Base-by-base conservation (phyloP, 2,888 invertebrate species). In the Xylocampa areola region DNA sequence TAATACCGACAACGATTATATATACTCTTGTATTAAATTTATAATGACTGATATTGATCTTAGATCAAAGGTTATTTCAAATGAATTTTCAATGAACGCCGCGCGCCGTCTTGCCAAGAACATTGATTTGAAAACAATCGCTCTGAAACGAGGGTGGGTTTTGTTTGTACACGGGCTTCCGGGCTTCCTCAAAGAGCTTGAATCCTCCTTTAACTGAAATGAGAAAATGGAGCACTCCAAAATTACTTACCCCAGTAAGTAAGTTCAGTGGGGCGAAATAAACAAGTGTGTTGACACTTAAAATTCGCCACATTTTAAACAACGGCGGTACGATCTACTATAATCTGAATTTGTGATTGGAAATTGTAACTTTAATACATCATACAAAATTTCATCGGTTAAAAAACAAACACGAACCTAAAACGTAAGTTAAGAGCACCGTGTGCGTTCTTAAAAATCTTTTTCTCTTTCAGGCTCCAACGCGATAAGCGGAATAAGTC, bases 151-250 rank as follows among this genome's bases (percentile, higher is more conserved):
- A 7, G 40, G 36, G 36, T 32, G 25, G 11, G 29, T 21, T 27
- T 32, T 39, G 52, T 30, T 59, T 45, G 30, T 25, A 25, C 8
- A 2, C 25, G 25, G 25, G 25, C 5, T 25, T 25, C 25, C 25
- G 25, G 25, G 25, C 5, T 25, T 25, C 25, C 25, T 17, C 41
- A 40, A 50, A 44, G 49, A 49, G 33, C 45, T 43, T 40, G 5
- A 33, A 14, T 23, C 23, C 35, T n/a, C 51, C 33, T 41, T 14
- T 29, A 43, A 37, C 27, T 37, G 33, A 50, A 43, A 52, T 48
- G 52, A 50, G 53, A 50, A 57, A 58, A 53, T 58, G 45, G 49
- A 45, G 52, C 54, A 32, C 35, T 55, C 23, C 13, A 30, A 50
- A 55, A 43, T 51, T 29, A 14, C 50, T 44, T 44, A 14, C 36